Evolutionary conservation across 1,140 invertebrate species (phyloP).

Genomic region (Heliconius himera): DNA sequence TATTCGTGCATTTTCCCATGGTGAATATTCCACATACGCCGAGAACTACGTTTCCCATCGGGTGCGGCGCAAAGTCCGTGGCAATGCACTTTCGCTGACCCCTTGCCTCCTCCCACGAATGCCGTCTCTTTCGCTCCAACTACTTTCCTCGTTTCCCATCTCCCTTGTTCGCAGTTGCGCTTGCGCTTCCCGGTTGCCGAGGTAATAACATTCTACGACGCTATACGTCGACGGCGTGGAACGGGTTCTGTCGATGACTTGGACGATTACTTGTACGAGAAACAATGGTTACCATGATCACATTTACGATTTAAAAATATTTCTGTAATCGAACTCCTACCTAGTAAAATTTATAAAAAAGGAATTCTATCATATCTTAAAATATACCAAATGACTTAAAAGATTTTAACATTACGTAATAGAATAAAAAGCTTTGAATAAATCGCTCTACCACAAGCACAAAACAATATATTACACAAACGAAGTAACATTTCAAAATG

Average conservation of each 20-base stretch:
- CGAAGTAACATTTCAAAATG: constrained; percentile 40
- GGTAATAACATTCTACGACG: constrained; percentile 81
- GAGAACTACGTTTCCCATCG: constrained; percentile 76
- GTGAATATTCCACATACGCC: constrained; percentile 65
- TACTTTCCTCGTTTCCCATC: constrained; percentile 58
- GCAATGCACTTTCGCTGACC: constrained; percentile 81
- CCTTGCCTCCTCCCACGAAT: constrained; percentile 70
- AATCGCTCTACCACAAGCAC: background rate
- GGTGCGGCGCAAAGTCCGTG: constrained; percentile 70
- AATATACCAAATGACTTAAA: background rate
- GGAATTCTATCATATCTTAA: background rate
- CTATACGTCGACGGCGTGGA: constrained; percentile 74
- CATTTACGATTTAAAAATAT: constrained; percentile 30
- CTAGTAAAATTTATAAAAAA: background rate
- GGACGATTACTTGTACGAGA: constrained; percentile 74
- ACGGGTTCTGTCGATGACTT: constrained; percentile 79
- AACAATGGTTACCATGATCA: constrained; percentile 67
- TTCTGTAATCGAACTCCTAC: background rate
- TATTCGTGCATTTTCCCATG: constrained; percentile 59
- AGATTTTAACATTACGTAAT: background rate
- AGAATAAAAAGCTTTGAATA: constrained; percentile 14
- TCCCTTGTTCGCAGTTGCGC: constrained; percentile 67
- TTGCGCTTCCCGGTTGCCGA: constrained; percentile 75
- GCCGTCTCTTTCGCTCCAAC: constrained; percentile 59
- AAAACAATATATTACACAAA: constrained; percentile 34